Percentiles rank a stretch among this genome's conserved stretches.
These are phyloP conservation scores for Pipistrellus nathusii DNA, from an alignment of 2,797 vertebrate species.

Conservation along the genomic window DNA sequence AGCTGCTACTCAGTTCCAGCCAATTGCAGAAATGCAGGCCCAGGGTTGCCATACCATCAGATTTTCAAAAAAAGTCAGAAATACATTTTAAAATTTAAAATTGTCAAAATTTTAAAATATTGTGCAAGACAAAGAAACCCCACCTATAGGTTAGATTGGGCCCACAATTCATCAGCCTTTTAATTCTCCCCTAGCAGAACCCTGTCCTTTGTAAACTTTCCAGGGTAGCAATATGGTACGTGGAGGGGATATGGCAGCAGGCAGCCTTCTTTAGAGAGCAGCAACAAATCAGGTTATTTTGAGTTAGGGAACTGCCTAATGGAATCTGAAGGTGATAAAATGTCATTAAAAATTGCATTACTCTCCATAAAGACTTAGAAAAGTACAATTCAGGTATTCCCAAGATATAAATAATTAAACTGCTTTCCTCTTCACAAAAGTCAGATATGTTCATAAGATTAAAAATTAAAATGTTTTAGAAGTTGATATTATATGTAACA, in stretches of 20 bases:
- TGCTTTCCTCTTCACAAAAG: not conserved
- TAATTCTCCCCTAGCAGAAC: not conserved
- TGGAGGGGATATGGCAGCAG: rapidly evolving
- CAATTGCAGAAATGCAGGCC: not conserved
- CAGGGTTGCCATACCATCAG: rapidly evolving
- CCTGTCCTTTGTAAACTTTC: not conserved
- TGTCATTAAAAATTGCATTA: not conserved
- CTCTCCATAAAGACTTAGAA: not conserved
- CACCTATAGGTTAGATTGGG: not conserved
- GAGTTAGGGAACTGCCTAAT: too few relatives aligned
- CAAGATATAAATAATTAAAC: not conserved
- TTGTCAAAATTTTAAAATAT: not conserved
- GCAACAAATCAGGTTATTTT: not conserved
- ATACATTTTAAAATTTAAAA: not conserved
- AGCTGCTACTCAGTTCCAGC: not conserved
- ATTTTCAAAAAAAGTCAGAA: not conserved
- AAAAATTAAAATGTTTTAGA: slow-evolving; percentile 38
- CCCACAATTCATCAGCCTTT: not conserved
- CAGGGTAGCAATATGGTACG: rapidly evolving
- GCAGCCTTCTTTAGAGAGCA: not conserved
- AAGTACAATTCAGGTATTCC: not conserved
- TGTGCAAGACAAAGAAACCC: not conserved
- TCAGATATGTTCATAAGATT: not conserved
- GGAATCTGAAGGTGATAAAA: not conserved
- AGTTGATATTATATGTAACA: not conserved